Conservation (phyloP, 53 echinoderm and acorn worm genomes). For the Holothuria scabra region DNA sequence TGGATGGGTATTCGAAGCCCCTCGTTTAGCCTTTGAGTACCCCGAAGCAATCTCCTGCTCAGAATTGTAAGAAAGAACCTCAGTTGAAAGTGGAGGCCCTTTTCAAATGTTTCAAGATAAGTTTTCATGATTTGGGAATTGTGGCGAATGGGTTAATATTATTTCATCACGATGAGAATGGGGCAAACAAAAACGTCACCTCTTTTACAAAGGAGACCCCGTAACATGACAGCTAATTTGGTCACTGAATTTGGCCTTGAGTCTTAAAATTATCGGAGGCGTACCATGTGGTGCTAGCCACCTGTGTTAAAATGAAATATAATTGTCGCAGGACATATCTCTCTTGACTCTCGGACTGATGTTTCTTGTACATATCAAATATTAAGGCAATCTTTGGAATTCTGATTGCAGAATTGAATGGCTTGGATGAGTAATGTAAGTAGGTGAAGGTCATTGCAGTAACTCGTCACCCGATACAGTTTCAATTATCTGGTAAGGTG, state of each 20-base stretch:
- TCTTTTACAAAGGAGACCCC: background rate
- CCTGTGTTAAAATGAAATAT: too few relatives aligned
- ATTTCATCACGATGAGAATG: background rate
- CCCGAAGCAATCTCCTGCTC: conserved; percentile 24
- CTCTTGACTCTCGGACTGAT: too few relatives aligned
- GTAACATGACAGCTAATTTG: conserved; percentile 28
- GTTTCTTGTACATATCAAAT: too few relatives aligned
- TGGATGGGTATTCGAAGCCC: background rate
- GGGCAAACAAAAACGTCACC: background rate
- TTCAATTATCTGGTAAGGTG: too few relatives aligned
- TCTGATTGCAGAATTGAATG: too few relatives aligned
- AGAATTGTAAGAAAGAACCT: conserved; percentile 8
- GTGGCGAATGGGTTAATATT: conserved; percentile 32
- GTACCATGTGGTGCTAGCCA: too few relatives aligned
- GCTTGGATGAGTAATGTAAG: too few relatives aligned
- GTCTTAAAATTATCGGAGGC: conserved; percentile 11
- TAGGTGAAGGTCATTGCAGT: too few relatives aligned
- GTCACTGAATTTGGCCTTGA: conserved; percentile 34
- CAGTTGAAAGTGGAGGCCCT: conserved; percentile 1
- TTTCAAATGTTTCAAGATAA: conserved; percentile 28
- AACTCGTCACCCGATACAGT: too few relatives aligned
- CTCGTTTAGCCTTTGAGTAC: conserved; percentile 4
- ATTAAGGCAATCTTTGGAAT: too few relatives aligned
- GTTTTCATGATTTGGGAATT: conserved; percentile 39
- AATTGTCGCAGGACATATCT: too few relatives aligned